These are phyloP conservation scores for Bos taurus DNA, from an alignment of 2,113 vertebrate species.

Conservation along the genomic window ARS-UCD2.0 NC_037336.1:11424001-11424500, in stretches of 20 bases:
- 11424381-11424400: not conserved
- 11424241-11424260: not conserved
- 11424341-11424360: not conserved
- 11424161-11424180: accelerated
- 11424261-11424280: not conserved
- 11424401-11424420: not conserved
- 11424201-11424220: not conserved
- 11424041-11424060: not conserved
- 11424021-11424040: not conserved
- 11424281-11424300: not conserved
- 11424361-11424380: not conserved
- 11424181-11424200: not conserved
- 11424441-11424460: not conserved
- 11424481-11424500: not conserved
- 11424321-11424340: not conserved
- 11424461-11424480: not conserved
- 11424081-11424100: not conserved
- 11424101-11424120: not conserved
- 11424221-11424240: not conserved
- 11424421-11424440: not conserved
- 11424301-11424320: not conserved
- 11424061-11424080: accelerated
- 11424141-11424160: not conserved
- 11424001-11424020: not conserved
- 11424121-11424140: not conserved